Conservation (phyloP, 2,797 vertebrate genomes). For the Otolemur crassicaudatus region DNA sequence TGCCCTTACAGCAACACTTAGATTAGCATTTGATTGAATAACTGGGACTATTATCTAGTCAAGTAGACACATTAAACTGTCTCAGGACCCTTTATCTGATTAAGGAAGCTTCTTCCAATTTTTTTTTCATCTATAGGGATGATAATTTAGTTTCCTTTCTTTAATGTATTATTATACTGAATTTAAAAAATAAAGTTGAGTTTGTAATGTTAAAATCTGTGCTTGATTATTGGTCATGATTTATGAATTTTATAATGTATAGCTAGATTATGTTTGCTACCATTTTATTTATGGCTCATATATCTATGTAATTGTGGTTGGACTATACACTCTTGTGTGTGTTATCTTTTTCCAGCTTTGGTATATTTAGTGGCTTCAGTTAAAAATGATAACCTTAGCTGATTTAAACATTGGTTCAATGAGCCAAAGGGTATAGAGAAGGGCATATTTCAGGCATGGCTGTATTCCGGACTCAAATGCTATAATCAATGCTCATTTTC, state of each 20-base stretch:
- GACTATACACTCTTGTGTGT: not conserved
- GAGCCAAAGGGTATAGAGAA: not conserved
- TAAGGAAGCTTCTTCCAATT: constrained; percentile 1
- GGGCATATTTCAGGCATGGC: not conserved
- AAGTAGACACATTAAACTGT: not conserved
- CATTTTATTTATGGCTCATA: constrained; percentile 49
- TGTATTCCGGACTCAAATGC: not conserved
- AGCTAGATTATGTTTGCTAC: constrained; percentile 43
- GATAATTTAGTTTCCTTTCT: constrained; percentile 31
- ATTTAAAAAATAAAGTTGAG: constrained; percentile 14
- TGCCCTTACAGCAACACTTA: not conserved
- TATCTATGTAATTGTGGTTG: not conserved
- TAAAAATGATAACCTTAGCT: constrained; percentile 21
- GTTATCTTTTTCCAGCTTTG: constrained; percentile 1
- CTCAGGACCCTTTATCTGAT: not conserved
- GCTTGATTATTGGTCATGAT: constrained; percentile 45
- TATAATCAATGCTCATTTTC: not conserved
- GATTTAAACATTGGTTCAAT: constrained; percentile 30
- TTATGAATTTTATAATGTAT: constrained; percentile 34
- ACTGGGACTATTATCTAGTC: not conserved
- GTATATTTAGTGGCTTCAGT: not conserved
- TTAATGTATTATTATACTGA: constrained; percentile 21
- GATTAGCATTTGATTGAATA: constrained; percentile 35
- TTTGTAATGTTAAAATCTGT: constrained; percentile 37
- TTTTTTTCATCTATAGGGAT: constrained; percentile 20